Conservation (phyloP, 1,140 invertebrate genomes). For the Chionoecetes opilio region DNA sequence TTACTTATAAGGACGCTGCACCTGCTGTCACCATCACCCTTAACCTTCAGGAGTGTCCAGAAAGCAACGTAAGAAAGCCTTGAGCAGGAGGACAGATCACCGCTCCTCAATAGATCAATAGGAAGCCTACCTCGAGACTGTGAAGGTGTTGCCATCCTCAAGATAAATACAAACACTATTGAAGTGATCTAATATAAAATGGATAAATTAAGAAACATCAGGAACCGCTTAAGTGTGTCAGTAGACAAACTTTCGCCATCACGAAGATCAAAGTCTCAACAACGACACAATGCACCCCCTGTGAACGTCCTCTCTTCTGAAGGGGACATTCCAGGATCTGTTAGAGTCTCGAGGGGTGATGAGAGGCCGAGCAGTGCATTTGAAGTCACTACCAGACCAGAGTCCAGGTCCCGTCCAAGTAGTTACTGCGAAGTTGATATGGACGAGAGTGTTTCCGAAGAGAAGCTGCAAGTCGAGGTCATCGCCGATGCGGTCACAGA, state of each 20-base stretch:
- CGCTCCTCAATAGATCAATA: too few relatives aligned
- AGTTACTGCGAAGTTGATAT: conserved; percentile 69
- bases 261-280: conserved; percentile 72
- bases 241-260: conserved; percentile 79
- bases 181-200: conserved; percentile 8
- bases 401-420: conserved; percentile 48
- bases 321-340: conserved; percentile 52
- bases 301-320: conserved; percentile 51
- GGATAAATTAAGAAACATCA: conserved; percentile 79
- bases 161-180: background rate
- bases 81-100: background rate
- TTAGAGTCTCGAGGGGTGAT: conserved; percentile 49
- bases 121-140: too few relatives aligned
- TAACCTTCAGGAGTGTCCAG: background rate
- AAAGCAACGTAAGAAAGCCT: background rate
- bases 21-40: background rate
- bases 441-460: conserved; percentile 51
- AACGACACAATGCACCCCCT: conserved; percentile 61
- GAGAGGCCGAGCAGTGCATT: conserved; percentile 42
- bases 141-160: background rate
- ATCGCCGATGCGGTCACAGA: background rate
- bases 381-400: background rate
- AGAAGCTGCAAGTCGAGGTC: conserved; percentile 46
- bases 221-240: conserved; percentile 79
- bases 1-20: background rate